These are phyloP conservation scores for Sphaerophoria rueppellii DNA, from an alignment of 2,888 invertebrate genomes.

Conservation along the genomic window DNA sequence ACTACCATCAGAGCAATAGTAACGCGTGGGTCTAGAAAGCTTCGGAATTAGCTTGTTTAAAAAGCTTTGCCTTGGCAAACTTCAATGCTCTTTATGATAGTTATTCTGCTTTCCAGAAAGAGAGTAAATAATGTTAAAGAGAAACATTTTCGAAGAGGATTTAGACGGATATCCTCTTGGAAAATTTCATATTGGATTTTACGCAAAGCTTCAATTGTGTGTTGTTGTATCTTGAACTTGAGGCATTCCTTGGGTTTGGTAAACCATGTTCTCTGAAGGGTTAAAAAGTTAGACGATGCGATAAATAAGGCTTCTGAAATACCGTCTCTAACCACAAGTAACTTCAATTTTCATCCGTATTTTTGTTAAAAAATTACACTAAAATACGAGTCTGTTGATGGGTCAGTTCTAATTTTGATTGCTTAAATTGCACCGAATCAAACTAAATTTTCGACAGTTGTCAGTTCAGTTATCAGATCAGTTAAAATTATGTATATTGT, in stretches of 20 bases:
- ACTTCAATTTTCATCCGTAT: no score
- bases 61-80: conserved; percentile 35
- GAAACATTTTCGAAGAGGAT: conserved; percentile 14
- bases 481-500: no score
- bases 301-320: conserved; percentile 3
- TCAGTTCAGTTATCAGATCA: no score
- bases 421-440: no score
- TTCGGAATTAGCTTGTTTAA: conserved; percentile 2
- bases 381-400: no score
- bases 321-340: neutral
- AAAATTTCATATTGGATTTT: conserved; percentile 27
- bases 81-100: conserved; percentile 31
- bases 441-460: no score
- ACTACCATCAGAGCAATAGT: conserved; percentile 54
- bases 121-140: conserved; percentile 35
- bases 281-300: conserved; percentile 8
- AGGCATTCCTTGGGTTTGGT: conserved; percentile 36
- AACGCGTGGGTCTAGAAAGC: conserved; percentile 43
- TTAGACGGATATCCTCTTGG: neutral
- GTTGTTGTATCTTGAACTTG: conserved; percentile 61
- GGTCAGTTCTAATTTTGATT: no score
- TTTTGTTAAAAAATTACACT: no score
- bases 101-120: conserved; percentile 48
- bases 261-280: conserved; percentile 8
- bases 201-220: conserved; percentile 26